Conservation (phyloP, 30 jellyfish, hydroid and myxozoan genomes). For the Catostylus mosaicus region DNA sequence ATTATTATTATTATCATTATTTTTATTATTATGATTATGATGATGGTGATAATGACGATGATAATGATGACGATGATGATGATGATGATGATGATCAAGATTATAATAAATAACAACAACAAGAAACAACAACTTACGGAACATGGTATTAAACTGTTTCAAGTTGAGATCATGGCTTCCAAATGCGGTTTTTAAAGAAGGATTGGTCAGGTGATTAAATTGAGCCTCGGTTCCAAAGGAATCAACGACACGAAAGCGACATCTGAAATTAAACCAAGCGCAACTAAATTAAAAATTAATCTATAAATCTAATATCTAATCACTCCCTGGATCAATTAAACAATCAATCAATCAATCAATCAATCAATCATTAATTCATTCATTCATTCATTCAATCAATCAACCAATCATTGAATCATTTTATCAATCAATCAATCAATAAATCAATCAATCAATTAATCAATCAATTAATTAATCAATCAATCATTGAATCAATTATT, state of each 20-base stretch:
- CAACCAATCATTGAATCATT: background rate
- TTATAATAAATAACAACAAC: background rate
- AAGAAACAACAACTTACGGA: slow-evolving; percentile 67
- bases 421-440: background rate
- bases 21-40: background rate
- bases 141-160: slow-evolving; percentile 95
- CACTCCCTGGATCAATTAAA: background rate
- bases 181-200: slow-evolving; percentile 33
- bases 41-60: background rate
- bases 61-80: background rate
- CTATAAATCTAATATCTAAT: background rate
- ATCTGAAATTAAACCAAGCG: slow-evolving; percentile 47
- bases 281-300: background rate
- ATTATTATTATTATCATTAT: too few relatives aligned
- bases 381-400: background rate
- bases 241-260: slow-evolving; percentile 91
- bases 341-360: background rate
- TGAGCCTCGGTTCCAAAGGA: slow-evolving; percentile 99
- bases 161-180: slow-evolving; percentile 74
- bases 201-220: slow-evolving; percentile 71
- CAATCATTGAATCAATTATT: background rate
- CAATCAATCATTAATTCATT: background rate
- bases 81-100: background rate
- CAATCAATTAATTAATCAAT: too few relatives aligned
- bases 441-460: too few relatives aligned